Evolutionary conservation across 2,888 invertebrate genomes (phyloP), one percentile per base, ranked within the genome.

Genomic region (Ceramica pisi): DNA sequence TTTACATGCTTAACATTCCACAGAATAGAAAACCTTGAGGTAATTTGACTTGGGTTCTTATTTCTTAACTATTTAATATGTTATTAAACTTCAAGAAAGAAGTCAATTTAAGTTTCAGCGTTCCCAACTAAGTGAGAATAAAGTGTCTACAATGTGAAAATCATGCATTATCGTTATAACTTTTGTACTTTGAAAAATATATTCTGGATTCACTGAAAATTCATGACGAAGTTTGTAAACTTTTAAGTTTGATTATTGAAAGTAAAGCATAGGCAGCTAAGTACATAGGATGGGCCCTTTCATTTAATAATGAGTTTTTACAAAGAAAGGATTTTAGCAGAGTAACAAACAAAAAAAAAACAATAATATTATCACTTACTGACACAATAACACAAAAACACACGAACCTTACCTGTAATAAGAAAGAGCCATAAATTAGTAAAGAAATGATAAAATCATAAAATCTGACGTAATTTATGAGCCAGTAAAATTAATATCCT

Each of bases 391-490:
- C n/a, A 14, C 31, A 66, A 78, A 65, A 77, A 16, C 66, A 12
- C 64, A 67, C 23, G 41, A 60, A 51, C 46, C 10, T 59, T 80
- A 81, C 79, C 79, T 81, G 79, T 60, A 80, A 80, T 68, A 80
- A 81, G 19, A 66, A 67, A 81, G 56, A 68, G 26, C 31, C 57
- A 81, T 72, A 78, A 78, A 78, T 81, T 81, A 78, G 55, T 67
- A 72, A 66, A 60, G 46, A 59, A 46, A 67, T 68, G 31, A 68
- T 46, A 23, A 53, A 55, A 65, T 35, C 21, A 67, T 70, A 67
- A 81, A 50, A 67, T 66, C 55, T 50, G 50, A 72, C 65, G 26
- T 78, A 56, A 66, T 72, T 81, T 81, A 78, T 55, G 67, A 50
- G 41, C 31, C 53, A 50, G 21, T 65, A 67, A 79, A 77, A 67